Percentiles rank a stretch among this genome's conserved stretches.
phyloP scores from a whole-genome alignment of 2,888 invertebrate genomes.

The Schrankia costaestrigalis region DNA sequence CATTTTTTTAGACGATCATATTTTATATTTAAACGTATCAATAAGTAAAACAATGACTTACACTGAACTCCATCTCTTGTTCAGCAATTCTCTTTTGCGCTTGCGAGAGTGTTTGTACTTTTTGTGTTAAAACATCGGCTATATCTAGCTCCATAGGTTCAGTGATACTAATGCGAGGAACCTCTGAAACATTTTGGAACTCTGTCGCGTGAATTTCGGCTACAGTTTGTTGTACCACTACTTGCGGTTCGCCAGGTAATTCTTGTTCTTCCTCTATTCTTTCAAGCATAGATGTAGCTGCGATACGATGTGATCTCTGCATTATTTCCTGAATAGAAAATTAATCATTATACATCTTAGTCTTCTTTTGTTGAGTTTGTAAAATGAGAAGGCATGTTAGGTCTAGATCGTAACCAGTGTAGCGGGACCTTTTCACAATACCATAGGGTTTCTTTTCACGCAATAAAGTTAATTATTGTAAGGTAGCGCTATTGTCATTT shows the following conservation, averaged over 20 bases:
- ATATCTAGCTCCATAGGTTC: conserved; percentile 38
- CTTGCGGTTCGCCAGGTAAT: conserved; percentile 9
- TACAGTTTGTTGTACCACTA: conserved; percentile 9
- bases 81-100: conserved; percentile 31
- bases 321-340: conserved; percentile 24
- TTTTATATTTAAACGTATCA: neutral
- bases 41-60: conserved; percentile 19
- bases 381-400: too few relatives aligned
- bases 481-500: too few relatives aligned
- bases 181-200: conserved; percentile 12
- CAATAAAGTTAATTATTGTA: too few relatives aligned
- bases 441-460: too few relatives aligned
- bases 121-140: conserved; percentile 53
- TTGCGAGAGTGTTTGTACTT: conserved; percentile 38
- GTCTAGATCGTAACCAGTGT: too few relatives aligned
- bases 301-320: conserved; percentile 17
- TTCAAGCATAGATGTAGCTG: conserved; percentile 25
- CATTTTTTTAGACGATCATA: too few relatives aligned
- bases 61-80: conserved; percentile 12
- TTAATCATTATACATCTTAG: neutral
- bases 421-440: too few relatives aligned
- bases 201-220: conserved; percentile 20
- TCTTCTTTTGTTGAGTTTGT: too few relatives aligned
- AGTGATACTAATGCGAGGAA: conserved; percentile 13
- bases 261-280: conserved; percentile 41